Percentiles rank a stretch among this genome's conserved stretches.
phyloP scores from a whole-genome alignment of 2,888 invertebrate genomes.

The Pedicia rivosa region DNA sequence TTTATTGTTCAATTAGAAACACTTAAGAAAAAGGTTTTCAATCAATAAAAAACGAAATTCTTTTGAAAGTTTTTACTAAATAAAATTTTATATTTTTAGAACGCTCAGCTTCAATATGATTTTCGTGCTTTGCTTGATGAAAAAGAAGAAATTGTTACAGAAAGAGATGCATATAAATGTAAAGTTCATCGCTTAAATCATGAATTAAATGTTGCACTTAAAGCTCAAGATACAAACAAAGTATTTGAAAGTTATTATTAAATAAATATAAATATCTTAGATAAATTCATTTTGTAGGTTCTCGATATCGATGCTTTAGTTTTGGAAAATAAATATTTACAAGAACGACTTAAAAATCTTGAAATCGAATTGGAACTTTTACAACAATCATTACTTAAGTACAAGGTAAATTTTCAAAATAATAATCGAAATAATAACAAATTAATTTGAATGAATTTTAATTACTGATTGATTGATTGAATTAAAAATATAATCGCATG shows the following conservation, averaged over 20 bases:
- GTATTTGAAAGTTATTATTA: neutral
- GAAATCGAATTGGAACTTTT: conserved; percentile 64
- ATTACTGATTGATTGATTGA: neutral
- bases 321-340: conserved; percentile 70
- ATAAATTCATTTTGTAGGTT: conserved; percentile 22
- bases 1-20: conserved; percentile 27
- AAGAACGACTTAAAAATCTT: conserved; percentile 61
- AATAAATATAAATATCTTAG: neutral
- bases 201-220: conserved; percentile 54
- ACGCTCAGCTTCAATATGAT: conserved; percentile 56
- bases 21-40: conserved; percentile 22
- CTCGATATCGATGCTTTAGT: conserved; percentile 66
- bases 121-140: conserved; percentile 66
- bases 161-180: conserved; percentile 67
- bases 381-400: conserved; percentile 54
- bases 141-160: conserved; percentile 65
- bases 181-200: conserved; percentile 71
- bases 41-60: neutral
- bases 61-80: neutral
- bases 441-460: conserved; percentile 2
- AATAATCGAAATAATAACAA: too few species aligned
- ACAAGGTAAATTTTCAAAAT: conserved; percentile 39
- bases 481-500: neutral
- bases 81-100: conserved; percentile 30
- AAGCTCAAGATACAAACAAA: conserved; percentile 9